Base-by-base conservation (phyloP, 1,140 invertebrate species). In the Drosophila melanogaster region DNA sequence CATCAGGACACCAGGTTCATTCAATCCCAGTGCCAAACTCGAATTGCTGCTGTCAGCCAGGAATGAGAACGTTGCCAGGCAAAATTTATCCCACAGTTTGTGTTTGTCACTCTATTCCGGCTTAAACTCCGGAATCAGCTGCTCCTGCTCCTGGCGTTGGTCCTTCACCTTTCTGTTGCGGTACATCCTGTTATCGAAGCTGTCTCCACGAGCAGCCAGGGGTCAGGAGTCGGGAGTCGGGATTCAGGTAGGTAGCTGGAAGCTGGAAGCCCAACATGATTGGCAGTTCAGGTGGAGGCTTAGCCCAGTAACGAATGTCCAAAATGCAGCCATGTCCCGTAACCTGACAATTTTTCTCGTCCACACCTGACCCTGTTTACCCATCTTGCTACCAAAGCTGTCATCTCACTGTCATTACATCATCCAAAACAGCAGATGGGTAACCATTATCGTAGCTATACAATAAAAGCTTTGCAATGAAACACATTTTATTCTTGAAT, bases 31-130 rank as follows among this genome's bases (percentile, higher is more conserved):
- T 49, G 54, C 59, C 67, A 60, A 79, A 59, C 69, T 77, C 64
- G 69, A 89, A 89, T 89, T 89, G 84, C 79, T 77, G 67, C 60
- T 80, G 84, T 89, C 84, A 77, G 60, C 35, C 10, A 7, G 49
- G 58, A 67, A 71, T 47, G 57, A 51, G 60, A 66, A 61, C 37
- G 61, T 46, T 67, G 46, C 49, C 59, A 35, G 56, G 69, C 50
- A 60, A 66, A 43, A 87, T 81, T 86, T 86, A 87, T 87, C 83
- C 70, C 69, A 69, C 65, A 79, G 78, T 86, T 87, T 87, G 83
- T 89, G 79, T 80, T 83, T 89, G 84, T 89, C 83, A 87, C 79
- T 89, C 77, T 40, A 59, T 77, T 74, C 56, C 30, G 26, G 72
- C 15, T 30, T 49, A 46, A 44, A 41, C 60, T 65, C 46, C 46